Conservation (phyloP, 2,888 invertebrate genomes). For the Globia sparganii region DNA sequence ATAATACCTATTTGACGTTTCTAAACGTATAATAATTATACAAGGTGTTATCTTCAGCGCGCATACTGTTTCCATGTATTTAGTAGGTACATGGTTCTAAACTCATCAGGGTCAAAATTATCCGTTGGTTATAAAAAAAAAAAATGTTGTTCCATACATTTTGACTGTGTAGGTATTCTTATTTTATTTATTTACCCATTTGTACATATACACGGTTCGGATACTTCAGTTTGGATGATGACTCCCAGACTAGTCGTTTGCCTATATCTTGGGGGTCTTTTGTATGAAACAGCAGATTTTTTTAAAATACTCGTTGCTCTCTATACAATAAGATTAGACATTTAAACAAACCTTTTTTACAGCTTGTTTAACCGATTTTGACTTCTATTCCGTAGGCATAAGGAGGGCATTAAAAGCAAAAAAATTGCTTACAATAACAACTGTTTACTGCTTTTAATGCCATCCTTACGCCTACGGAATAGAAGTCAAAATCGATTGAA, state of each 20-base stretch:
- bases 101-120: not conserved
- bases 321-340: too few relatives aligned
- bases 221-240: not conserved
- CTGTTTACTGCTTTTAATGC: too few relatives aligned
- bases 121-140: not conserved
- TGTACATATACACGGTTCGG: not conserved
- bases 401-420: too few relatives aligned
- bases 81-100: not conserved
- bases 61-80: not conserved
- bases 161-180: not conserved
- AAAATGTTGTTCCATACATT: not conserved
- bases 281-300: not conserved
- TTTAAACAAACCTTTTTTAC: too few relatives aligned
- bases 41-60: not conserved
- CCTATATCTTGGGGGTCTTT: not conserved
- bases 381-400: too few relatives aligned
- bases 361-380: too few relatives aligned
- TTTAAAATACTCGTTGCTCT: not conserved
- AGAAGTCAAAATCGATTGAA: too few relatives aligned
- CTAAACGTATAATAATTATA: not conserved
- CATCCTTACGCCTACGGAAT: too few relatives aligned
- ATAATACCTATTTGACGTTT: not conserved
- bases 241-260: not conserved
- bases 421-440: too few relatives aligned
- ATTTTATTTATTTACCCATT: not conserved